Evolutionary conservation across 2,797 vertebrate species (phyloP).

Genomic region (Oophaga sylvatica): DNA sequence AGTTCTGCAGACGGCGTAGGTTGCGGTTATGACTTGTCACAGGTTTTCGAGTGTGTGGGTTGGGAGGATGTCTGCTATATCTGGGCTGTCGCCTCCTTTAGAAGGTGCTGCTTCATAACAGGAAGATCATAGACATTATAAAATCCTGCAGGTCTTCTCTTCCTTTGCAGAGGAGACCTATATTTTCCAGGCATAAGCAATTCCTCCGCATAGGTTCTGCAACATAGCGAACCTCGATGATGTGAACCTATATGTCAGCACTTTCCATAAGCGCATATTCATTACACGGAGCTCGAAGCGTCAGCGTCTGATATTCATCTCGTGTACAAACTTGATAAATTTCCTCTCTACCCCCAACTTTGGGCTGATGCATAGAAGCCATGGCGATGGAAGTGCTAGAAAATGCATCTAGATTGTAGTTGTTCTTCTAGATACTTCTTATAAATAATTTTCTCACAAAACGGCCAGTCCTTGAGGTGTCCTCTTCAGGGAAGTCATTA

Average conservation of each 20-base stretch:
- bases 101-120: neutral
- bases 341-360: conserved; percentile 13
- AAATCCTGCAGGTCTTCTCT: neutral
- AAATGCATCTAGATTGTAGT: neutral
- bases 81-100: neutral
- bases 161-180: neutral
- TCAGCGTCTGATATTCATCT: neutral
- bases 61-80: neutral
- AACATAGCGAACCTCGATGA: neutral
- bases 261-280: neutral
- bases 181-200: neutral
- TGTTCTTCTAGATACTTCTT: neutral
- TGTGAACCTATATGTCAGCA: neutral
- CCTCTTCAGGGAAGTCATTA: neutral
- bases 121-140: neutral
- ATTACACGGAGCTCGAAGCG: conserved; percentile 10
- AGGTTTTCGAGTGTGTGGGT: neutral
- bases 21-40: neutral
- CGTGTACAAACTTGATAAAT: conserved; percentile 1
- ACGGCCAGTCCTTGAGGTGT: neutral
- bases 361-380: neutral
- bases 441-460: neutral
- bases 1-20: neutral
- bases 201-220: neutral
- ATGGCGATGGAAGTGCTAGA: neutral